Percentiles rank a stretch among this genome's conserved stretches.
phyloP scores from a whole-genome alignment of 1,140 invertebrate species.

The Maniola jurtina region DNA sequence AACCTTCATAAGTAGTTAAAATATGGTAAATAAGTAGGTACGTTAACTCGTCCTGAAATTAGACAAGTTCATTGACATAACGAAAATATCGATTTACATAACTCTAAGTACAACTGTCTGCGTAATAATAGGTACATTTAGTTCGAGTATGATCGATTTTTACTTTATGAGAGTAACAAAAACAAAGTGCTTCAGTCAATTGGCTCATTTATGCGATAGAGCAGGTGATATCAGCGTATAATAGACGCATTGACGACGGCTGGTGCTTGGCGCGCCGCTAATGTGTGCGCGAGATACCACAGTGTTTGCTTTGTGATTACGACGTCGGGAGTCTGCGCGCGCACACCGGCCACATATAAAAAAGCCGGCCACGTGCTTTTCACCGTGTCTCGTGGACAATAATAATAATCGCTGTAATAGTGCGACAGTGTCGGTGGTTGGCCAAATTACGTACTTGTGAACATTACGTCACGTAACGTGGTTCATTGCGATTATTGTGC shows the following conservation, averaged over 20 bases:
- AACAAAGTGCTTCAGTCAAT: constrained; percentile 31
- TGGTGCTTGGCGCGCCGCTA: constrained; percentile 35
- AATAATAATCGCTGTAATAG: no score
- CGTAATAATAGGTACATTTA: not conserved
- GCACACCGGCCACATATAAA: constrained; percentile 39
- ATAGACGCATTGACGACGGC: constrained; percentile 38
- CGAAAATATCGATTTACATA: constrained; percentile 2
- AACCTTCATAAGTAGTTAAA: not conserved
- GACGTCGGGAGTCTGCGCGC: constrained; percentile 44
- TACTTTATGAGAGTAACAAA: constrained; percentile 18
- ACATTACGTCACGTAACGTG: constrained; percentile 23
- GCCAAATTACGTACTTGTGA: constrained; percentile 11
- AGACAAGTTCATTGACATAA: constrained; percentile 12
- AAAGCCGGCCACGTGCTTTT: constrained; percentile 47
- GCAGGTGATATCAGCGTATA: constrained; percentile 41
- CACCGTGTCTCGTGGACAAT: not conserved
- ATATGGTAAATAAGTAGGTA: not conserved
- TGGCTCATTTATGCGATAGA: constrained; percentile 33
- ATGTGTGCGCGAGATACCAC: constrained; percentile 57
- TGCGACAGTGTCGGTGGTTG: constrained; percentile 4
- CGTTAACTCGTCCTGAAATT: not conserved
- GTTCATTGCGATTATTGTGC: constrained; percentile 48
- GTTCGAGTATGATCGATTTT: constrained; percentile 18
- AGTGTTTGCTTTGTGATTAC: constrained; percentile 67
- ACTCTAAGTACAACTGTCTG: not conserved